Base-by-base conservation (phyloP, 2,113 vertebrate genomes). In the Condylura cristata region DNA sequence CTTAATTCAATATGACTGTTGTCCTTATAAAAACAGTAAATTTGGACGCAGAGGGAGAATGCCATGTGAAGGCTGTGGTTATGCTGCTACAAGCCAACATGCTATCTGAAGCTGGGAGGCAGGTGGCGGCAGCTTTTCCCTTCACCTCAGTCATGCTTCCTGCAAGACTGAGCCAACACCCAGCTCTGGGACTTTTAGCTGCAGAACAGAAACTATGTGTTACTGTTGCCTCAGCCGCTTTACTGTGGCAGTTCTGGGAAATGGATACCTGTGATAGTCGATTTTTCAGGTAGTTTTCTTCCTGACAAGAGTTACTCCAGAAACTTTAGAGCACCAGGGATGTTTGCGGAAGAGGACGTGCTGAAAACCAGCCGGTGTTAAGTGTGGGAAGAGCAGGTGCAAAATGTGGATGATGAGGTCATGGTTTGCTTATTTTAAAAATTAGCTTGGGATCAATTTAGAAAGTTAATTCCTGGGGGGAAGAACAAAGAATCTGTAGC, bases 401-500 rank as follows among this genome's bases (percentile, higher is more conserved):
- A 85, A 56, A 63, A 18, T 84, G 34, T 80, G 22, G 48, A 72
- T 56, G 65, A 81, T 85, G 84, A 96, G 66, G 76, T 96, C 92
- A 94, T 70, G 81, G 87, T 78, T 92, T 86, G 78, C 80, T 92
- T 80, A 85, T 81, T 97, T 94, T 20, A 78, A 82, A 94, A 78
- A 90, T 94, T 63, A 61, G 10, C 32, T 86, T 46, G 46, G 60
- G 26, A 22, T 93, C 87, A 28, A 24, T 92, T 75, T 85, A 18
- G 12, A 84, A 78, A 88, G 68, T 44, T 72, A 46, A 30, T 46
- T 74, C 58, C 37, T n/a, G 32, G 60, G 39, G 39, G 66, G 85
- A 66, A 72, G 65, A 68, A 13, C 24, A 78, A 60, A 78, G 68
- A 41, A 72, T 24, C n/a, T 39, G n/a, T 2, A 80, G 79, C 34